Conservation (phyloP, 30 jellyfish, hydroid and myxozoan species). For the Clytia hemisphaerica region DNA sequence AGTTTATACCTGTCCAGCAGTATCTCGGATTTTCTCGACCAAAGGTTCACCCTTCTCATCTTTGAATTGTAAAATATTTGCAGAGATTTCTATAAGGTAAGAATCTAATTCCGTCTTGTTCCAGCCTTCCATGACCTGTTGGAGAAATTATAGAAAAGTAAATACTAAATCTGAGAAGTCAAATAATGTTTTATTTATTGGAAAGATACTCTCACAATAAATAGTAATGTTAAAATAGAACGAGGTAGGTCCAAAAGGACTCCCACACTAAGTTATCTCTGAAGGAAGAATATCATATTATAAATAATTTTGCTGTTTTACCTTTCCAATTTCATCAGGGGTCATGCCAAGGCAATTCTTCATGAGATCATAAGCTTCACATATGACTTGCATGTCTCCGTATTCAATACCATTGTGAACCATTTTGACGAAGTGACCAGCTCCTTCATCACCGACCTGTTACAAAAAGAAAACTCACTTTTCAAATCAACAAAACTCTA, state of each 20-base stretch:
- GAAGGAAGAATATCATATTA: neutral
- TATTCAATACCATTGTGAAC: constrained; percentile 99
- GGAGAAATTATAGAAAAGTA: neutral
- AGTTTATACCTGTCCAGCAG: constrained; percentile 97
- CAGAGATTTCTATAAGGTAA: constrained; percentile 79
- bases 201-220: neutral
- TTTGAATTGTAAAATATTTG: constrained; percentile 67
- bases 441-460: constrained; percentile 99
- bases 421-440: constrained; percentile 99
- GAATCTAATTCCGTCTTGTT: constrained; percentile 94
- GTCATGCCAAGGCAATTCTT: constrained; percentile 76
- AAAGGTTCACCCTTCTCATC: constrained; percentile 62
- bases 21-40: constrained; percentile 78
- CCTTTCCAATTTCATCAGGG: constrained; percentile 89
- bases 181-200: too few species aligned
- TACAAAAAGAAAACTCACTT: neutral
- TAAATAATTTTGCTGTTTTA: neutral
- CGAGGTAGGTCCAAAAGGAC: neutral
- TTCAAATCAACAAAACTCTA: neutral
- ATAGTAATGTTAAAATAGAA: neutral
- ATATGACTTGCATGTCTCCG: constrained; percentile 99
- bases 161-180: neutral
- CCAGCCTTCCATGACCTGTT: constrained; percentile 76
- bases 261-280: neutral
- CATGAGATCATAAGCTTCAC: constrained; percentile 97